Evolutionary conservation across 1,140 invertebrate species (phyloP), one percentile per base, ranked within the genome.

Genomic region (Ylistrum balloti): DNA sequence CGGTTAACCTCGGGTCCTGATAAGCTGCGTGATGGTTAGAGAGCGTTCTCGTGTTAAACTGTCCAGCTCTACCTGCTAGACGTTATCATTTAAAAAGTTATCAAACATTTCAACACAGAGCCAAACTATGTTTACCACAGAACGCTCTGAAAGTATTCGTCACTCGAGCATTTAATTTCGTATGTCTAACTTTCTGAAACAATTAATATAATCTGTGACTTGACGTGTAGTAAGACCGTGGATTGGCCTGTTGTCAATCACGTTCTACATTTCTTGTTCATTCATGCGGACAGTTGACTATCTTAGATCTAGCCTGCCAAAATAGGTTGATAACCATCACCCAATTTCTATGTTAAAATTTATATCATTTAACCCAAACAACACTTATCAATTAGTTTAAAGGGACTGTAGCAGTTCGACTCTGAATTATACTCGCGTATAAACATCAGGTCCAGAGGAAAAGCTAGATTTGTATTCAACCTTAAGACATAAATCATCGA

Each of bases 301-400:
- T 74, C 56, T 28, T 74, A 74, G 5, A 74, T 74, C 56, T 74
- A 1, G 56, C 0, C 56, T 74, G 56, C 56, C 56, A 74, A 74
- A 74, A 9, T 74, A 28, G 22, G 0, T 5, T 17, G 56, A 74
- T 74, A 74, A 74, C 56, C n/a, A 17, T 74, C 56, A 74, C 56
- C 2, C 17, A 0, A 74, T 74, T 74, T 74, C 17, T 28, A 74
- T 9, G 9, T 28, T 28, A n/a, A n/a, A n/a, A 28, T 7, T 74
- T n/a, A n/a, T 74, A 74, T 74, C 1, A 1, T 9, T 17, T 45
- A 45, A 45, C 41, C 20, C 1, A 1, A 74, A n/a, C 22, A 74
- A 74, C n/a, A 74, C 56, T 74, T 74, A 74, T 74, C 56, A 74
- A 74, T 74, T 74, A 74, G 56, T 74, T 74, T 74, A 74, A 74